Evolutionary conservation across 2,113 vertebrate genomes (phyloP).

Genomic region (Hemibates koningsi): DNA sequence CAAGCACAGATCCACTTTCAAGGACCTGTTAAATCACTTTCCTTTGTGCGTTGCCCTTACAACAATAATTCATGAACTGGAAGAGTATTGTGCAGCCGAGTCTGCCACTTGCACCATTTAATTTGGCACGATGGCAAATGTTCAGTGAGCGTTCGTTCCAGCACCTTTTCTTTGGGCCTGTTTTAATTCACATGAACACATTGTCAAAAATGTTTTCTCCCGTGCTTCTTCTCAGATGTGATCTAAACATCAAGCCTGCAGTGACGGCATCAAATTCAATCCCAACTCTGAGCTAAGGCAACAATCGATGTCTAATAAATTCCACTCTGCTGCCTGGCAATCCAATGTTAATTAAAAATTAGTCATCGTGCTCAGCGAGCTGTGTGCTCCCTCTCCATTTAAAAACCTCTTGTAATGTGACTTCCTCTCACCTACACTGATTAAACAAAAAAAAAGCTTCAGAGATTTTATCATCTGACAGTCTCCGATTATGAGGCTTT

Average conservation of each 20-base stretch:
- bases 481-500: neutral
- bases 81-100: neutral
- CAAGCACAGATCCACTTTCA: neutral
- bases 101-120: neutral
- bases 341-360: slow-evolving; percentile 38
- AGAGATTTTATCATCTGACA: neutral
- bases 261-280: neutral
- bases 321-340: slow-evolving; percentile 19
- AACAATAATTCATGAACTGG: neutral
- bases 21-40: neutral
- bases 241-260: slow-evolving; percentile 2
- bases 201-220: neutral
- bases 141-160: neutral
- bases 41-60: neutral
- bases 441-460: neutral
- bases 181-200: neutral
- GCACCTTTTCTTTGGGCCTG: neutral
- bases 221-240: neutral
- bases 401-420: neutral
- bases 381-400: neutral
- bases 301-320: slow-evolving; percentile 41
- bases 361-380: neutral
- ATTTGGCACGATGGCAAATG: neutral
- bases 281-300: slow-evolving; percentile 3
- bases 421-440: neutral